Evolutionary conservation across 2,113 vertebrate species (phyloP), one percentile per base, ranked within the genome.

Genomic region (Phalacrocorax pelagicus): DNA sequence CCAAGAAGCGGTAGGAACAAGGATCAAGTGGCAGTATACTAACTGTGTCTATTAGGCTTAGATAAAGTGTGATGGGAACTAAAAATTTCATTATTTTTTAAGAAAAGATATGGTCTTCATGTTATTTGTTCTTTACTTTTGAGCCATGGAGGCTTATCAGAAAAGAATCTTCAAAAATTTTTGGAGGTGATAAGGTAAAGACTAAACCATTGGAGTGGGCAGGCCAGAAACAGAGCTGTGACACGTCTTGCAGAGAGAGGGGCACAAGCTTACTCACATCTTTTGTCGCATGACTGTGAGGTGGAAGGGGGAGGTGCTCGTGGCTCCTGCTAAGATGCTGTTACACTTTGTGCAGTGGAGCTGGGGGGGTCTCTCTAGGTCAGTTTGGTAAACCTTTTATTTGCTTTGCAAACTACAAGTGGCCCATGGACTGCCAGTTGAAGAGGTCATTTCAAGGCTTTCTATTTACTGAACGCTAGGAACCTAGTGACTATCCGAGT

Each of bases 261-360:
- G 9, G 61, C 34, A 12, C 7, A n/a, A 32, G 32, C 1, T 0
- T 17, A 16, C 9, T 46, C 55, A 46, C n/a, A 7, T 42, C 6
- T 58, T 24, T 23, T 26, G 24, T 29, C 6, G 2, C 16, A 2
- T 12, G 17, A 7, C 22, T 14, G 23, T 46, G 22, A 72, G 22
- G 12, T 80, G 38, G 15, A 88, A 63, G 18, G 29, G 38, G 38
- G 63, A 61, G 27, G 22, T 62, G 22, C 32, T 75, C 2, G 1
- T 63, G 32, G n/a, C 22, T 85, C 19, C 32, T 84, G 30, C 59
- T 69, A 46, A 17, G 34, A 29, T 83, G 17, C 40, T 78, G 4
- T 69, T 80, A 51, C 15, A 8, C 9, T 7, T 59, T 58, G 29
- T 87, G 38, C 47, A 62, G 1, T 26, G 26, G 54, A 69, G 32